Evolutionary conservation across 2,113 vertebrate species (phyloP), one percentile per base, ranked within the genome.

Genomic region (Lipotes vexillifer): DNA sequence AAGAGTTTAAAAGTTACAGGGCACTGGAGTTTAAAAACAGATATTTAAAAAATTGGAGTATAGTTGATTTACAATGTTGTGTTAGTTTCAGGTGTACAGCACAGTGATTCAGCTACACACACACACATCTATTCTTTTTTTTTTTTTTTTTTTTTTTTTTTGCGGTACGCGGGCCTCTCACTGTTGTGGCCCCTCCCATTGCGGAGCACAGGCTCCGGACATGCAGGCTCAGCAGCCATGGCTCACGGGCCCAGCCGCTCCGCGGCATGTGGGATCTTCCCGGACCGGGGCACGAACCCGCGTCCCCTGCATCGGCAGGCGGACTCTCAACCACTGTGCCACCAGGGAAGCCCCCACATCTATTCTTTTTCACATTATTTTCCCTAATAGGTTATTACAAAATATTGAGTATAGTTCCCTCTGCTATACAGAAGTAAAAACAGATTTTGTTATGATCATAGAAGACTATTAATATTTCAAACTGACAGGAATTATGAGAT

Each of bases 391-490:
- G 17, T 77, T 33, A n/a, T 77, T 52, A 77, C 46, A 77, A n/a
- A 77, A 61, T 61, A 61, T 27, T 49, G 18, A 77, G 74, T 21
- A n/a, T 21, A 52, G 18, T 21, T 52, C 31, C 46, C 18, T 6
- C 4, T 21, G 31, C 31, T 77, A 77, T 77, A 52, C 31, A 21
- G 31, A 7, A 77, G 31, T 81, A 88, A 85, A 96, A 94, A 75
- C 31, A 80, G 69, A 85, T 91, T 90, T 90, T 84, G 38, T 74
- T 84, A 78, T 57, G 44, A 77, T 77, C 65, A 96, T n/a, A 88
- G 52, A 82, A 85, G 61, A 85, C 66, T 88, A 85, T 65, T 75
- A 65, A 59, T 68, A 96, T 90, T 96, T 92, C 83, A 94, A 92
- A 84, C 11, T 10, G 17, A 88, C 65, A 90, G 33, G 15, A 91